Evolutionary conservation across 1,140 invertebrate species (phyloP), one percentile per base, ranked within the genome.

Genomic region (Bombus confusus): DNA sequence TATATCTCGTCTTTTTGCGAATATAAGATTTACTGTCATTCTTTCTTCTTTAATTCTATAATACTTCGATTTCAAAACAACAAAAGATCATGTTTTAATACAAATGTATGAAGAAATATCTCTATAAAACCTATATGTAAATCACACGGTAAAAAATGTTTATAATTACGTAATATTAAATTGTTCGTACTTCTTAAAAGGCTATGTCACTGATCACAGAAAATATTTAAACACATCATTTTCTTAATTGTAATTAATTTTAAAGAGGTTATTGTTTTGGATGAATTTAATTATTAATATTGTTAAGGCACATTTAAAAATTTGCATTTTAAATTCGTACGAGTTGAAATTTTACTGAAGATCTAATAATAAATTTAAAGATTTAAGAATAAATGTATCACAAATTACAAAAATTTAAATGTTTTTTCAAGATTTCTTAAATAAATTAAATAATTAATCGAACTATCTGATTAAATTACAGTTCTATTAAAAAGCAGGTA

Each of bases 31-130:
- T 41, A 2, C 2, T 6, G 31, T 28, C 28, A 3, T 25, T 12
- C 9, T 4, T n/a, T 59, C 2, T 13, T 39, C 12, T 28, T 41
- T 1, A 5, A 52, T 25, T 37, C 5, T 57, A 15, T 18, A 10
- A 41, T 41, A 83, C 18, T 78, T 57, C 12, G 18, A 83, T 78
- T 66, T 78, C 43, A 83, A 77, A 41, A 3, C 0, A 12, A 25
- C 5, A 0, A 5, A 31, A 0, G 18, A 34, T 57, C 1, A 39
- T 2, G 34, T n/a, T 80, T 37, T 52, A 28, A 37, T 28, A 8
- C 25, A n/a, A 47, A 69, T 6, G 12, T 25, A n/a, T 1, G 5
- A 41, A 13, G 18, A 41, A 43, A 73, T 31, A 3, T 73, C 31
- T 12, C 31, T 8, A n/a, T 15, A 43, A 43, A 22, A 8, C 22